These are phyloP conservation scores for Agelastica alni DNA, from an alignment of 2,888 invertebrate genomes.

Conservation along the genomic window DNA sequence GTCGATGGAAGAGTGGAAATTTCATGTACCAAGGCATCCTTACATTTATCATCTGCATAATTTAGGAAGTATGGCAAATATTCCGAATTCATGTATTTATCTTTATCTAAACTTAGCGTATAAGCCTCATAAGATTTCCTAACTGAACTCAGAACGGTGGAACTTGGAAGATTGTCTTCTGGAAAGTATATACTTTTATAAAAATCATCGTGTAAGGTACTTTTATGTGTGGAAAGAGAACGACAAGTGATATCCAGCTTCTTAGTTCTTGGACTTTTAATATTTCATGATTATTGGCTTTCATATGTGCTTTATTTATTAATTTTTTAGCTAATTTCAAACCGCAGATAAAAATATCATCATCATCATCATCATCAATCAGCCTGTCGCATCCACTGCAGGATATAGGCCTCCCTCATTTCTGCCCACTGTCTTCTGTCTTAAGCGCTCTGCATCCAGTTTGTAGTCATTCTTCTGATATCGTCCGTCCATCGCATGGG, in stretches of 20 bases:
- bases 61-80: constrained; percentile 1
- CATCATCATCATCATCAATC: no score
- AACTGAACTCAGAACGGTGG: constrained; percentile 30
- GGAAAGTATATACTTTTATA: constrained; percentile 27
- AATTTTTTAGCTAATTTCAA: constrained; percentile 33
- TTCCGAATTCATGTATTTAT: background rate
- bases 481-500: no score
- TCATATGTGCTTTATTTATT: constrained; percentile 38
- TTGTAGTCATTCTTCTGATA: no score
- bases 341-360: constrained; percentile 28
- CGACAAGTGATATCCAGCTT: constrained; percentile 39
- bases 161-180: constrained; percentile 27
- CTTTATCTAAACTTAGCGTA: constrained; percentile 15
- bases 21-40: constrained; percentile 24
- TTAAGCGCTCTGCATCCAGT: no score
- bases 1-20: constrained; percentile 32
- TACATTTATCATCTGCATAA: background rate
- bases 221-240: constrained; percentile 30
- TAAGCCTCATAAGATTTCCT: constrained; percentile 30
- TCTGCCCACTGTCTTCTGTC: no score
- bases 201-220: constrained; percentile 19
- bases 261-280: constrained; percentile 36
- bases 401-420: no score
- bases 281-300: constrained; percentile 31
- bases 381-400: no score